Evolutionary conservation across 2,888 invertebrate species (phyloP), one percentile per base, ranked within the genome.

Genomic region (Macrosoma leucophasiata): DNA sequence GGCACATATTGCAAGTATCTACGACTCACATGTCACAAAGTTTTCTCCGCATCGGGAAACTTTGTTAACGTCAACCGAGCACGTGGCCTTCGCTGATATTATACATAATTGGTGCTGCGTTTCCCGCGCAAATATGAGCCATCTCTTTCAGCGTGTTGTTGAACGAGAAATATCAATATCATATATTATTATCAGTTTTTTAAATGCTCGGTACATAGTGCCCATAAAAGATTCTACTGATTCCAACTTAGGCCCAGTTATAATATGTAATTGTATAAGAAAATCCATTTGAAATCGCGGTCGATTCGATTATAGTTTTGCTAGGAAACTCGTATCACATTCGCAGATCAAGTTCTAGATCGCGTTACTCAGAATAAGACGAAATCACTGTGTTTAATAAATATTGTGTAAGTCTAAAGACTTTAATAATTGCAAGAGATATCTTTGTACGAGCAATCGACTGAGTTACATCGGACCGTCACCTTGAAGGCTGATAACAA

Each of bases 11-110:
- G 76, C 76, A 79, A 79, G 77, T 81, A 81, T 74, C 72, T 70
- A 77, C 76, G 69, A 67, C 82, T 81, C 82, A 82, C 82, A 84
- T 82, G 82, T 82, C 82, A 81, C 79, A 78, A 84, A 84, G 81
- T 82, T 84, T 79, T 77, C 81, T 76, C 75, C 75, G 75, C 78
- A 81, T 79, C 75, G 73, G 66, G 66, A 82, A 84, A 84, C 82
- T 84, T 82, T 82, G 82, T 79, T 79, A 82, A 75, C 81, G 79
- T 82, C 81, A 82, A 70, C 67, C 59, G 81, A 82, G 75, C 84
- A 84, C 84, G 84, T 84, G 84, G 82, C 73, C 77, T 75, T 64
- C 52, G 69, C 64, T 62, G 62, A 67, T 74, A 70, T 67, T 63
- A 66, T 68, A 72, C 63, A 69, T 73, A 76, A 78, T 76, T 72